phyloP scores from a whole-genome alignment of 2,888 invertebrate species.

The Fragum sueziense region DNA sequence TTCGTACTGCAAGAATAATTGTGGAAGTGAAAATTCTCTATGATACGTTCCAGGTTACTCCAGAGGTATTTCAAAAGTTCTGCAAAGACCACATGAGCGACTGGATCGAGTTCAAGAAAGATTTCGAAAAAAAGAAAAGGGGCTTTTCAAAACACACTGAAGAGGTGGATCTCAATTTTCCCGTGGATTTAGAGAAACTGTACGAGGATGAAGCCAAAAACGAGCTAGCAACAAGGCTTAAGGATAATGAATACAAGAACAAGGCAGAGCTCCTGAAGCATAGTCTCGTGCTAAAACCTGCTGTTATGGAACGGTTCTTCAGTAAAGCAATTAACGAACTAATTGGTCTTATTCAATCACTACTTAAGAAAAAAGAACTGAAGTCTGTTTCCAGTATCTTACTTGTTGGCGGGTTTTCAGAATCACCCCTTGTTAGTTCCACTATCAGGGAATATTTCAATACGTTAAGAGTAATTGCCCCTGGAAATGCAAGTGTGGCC shows the following conservation, averaged over 20 bases:
- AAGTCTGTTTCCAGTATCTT: slow-evolving; percentile 42
- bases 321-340: slow-evolving; percentile 39
- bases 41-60: slow-evolving; percentile 39
- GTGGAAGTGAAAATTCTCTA: no score
- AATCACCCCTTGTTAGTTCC: slow-evolving; percentile 48
- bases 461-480: slow-evolving; percentile 40
- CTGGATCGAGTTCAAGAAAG: slow-evolving; percentile 51
- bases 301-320: slow-evolving; percentile 42
- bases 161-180: slow-evolving; percentile 36
- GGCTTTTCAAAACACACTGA: slow-evolving; percentile 33
- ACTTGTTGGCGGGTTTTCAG: slow-evolving; percentile 61
- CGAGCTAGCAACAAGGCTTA: slow-evolving; percentile 25
- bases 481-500: slow-evolving; percentile 43
- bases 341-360: slow-evolving; percentile 38
- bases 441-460: slow-evolving; percentile 44
- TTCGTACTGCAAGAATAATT: no score
- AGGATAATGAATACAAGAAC: slow-evolving; percentile 23
- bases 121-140: slow-evolving; percentile 55
- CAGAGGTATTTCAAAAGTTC: slow-evolving; percentile 39
- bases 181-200: slow-evolving; percentile 28
- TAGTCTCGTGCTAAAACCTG: slow-evolving; percentile 41
- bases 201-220: slow-evolving; percentile 27
- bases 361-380: slow-evolving; percentile 34
- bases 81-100: slow-evolving; percentile 35
- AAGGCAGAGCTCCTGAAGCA: slow-evolving; percentile 29